Conservation (phyloP, 1,140 invertebrate genomes). For the Heliconius hewitsoni region DNA sequence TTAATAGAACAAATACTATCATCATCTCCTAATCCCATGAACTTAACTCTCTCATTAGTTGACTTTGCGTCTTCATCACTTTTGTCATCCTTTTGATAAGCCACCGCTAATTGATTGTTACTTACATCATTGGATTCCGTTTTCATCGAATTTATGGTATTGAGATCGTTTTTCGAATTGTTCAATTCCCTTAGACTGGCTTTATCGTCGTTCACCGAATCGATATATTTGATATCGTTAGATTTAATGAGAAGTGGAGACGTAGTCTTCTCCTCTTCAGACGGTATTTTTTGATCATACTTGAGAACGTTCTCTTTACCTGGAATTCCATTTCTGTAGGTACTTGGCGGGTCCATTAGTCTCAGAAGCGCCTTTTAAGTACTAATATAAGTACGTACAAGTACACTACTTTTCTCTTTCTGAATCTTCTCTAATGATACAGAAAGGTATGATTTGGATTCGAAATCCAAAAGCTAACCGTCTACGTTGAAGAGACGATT, state of each 20-base stretch:
- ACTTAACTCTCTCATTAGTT: slow-evolving; percentile 77
- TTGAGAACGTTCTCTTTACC: slow-evolving; percentile 68
- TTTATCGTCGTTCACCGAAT: slow-evolving; percentile 58
- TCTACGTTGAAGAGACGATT: slow-evolving; percentile 65
- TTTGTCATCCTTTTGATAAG: slow-evolving; percentile 62
- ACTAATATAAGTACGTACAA: slow-evolving; percentile 63
- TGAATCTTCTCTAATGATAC: slow-evolving; percentile 48
- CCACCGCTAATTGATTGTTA: slow-evolving; percentile 56
- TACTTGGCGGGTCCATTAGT: slow-evolving; percentile 75
- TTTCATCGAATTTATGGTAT: slow-evolving; percentile 70
- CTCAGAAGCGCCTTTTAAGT: slow-evolving; percentile 53
- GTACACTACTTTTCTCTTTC: slow-evolving; percentile 45
- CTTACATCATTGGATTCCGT: slow-evolving; percentile 54
- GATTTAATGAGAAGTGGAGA: slow-evolving; percentile 64
- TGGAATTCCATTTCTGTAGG: slow-evolving; percentile 69
- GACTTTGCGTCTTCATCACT: slow-evolving; percentile 66
- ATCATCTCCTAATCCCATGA: slow-evolving; percentile 76
- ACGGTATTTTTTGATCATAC: slow-evolving; percentile 69
- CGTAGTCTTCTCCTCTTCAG: slow-evolving; percentile 77
- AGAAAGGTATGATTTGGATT: slow-evolving; percentile 57
- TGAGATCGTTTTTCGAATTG: slow-evolving; percentile 63
- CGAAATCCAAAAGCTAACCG: slow-evolving; percentile 51
- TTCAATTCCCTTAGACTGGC: slow-evolving; percentile 50
- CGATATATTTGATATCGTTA: slow-evolving; percentile 66
- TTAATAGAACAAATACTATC: slow-evolving; percentile 80